phyloP scores from a whole-genome alignment of 2,888 invertebrate species.

The Dryomyza anilis region DNA sequence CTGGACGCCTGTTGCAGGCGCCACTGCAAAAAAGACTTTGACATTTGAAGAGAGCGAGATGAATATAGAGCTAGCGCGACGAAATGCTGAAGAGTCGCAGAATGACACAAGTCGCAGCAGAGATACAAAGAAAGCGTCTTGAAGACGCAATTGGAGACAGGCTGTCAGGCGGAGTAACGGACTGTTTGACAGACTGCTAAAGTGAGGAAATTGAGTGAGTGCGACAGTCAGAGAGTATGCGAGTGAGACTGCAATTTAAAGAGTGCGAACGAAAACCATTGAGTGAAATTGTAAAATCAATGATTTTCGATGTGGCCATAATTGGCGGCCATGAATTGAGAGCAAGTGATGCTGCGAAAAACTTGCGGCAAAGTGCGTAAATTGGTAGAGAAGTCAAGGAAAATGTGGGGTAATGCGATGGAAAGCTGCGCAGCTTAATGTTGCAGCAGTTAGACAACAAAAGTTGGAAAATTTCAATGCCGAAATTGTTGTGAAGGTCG shows the following conservation, averaged over 20 bases:
- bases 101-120: neutral
- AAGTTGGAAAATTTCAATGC: too few relatives aligned
- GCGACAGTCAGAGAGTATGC: neutral
- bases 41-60: neutral
- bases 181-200: too few relatives aligned
- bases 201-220: neutral
- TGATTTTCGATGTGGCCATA: conserved; percentile 17
- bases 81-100: too few relatives aligned
- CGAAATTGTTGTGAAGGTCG: too few relatives aligned
- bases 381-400: neutral
- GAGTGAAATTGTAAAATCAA: too few relatives aligned
- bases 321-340: conserved; percentile 26
- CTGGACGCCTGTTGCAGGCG: conserved; percentile 52
- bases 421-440: too few relatives aligned
- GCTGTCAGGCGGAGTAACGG: too few relatives aligned
- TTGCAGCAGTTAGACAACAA: too few relatives aligned
- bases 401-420: neutral
- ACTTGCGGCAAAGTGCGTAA: conserved; percentile 11
- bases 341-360: conserved; percentile 20
- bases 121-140: neutral
- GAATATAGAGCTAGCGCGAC: neutral
- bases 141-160: too few relatives aligned
- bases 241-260: neutral
- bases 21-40: conserved; percentile 39
- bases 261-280: neutral